phyloP scores from a whole-genome alignment of 2,888 invertebrate genomes.

The Eumacrocentrus americanus region DNA sequence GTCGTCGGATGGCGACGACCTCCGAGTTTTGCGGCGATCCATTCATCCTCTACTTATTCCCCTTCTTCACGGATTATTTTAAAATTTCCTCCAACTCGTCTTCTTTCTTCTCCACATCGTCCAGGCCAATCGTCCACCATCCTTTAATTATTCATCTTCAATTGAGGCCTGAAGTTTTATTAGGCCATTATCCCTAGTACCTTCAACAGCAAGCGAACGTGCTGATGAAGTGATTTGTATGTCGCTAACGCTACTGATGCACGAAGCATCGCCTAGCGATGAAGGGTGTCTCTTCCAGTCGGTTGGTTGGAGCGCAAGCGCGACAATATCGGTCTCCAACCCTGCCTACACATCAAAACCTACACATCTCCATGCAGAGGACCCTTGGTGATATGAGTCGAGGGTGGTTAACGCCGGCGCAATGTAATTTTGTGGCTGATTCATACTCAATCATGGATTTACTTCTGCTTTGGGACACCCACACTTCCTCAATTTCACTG shows the following conservation, averaged over 20 bases:
- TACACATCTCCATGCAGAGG: constrained; percentile 13
- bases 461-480: neutral
- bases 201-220: neutral
- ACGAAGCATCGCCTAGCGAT: constrained; percentile 14
- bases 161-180: neutral
- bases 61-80: neutral
- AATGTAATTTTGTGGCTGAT: neutral
- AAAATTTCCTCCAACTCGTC: neutral
- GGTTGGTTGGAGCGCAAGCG: constrained; percentile 43
- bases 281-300: constrained; percentile 35
- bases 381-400: no score
- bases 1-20: constrained; percentile 40
- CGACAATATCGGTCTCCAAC: constrained; percentile 49
- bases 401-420: constrained; percentile 16
- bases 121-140: neutral
- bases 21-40: constrained; percentile 53
- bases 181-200: constrained; percentile 21
- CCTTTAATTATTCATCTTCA: neutral
- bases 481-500: neutral
- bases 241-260: constrained; percentile 13
- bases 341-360: constrained; percentile 7
- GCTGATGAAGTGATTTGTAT: constrained; percentile 4
- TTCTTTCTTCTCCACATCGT: neutral
- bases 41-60: constrained; percentile 47
- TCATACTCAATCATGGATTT: neutral